Base-by-base conservation (phyloP, 2,113 vertebrate species). In the Rhegmatorhina hoffmannsi region DNA sequence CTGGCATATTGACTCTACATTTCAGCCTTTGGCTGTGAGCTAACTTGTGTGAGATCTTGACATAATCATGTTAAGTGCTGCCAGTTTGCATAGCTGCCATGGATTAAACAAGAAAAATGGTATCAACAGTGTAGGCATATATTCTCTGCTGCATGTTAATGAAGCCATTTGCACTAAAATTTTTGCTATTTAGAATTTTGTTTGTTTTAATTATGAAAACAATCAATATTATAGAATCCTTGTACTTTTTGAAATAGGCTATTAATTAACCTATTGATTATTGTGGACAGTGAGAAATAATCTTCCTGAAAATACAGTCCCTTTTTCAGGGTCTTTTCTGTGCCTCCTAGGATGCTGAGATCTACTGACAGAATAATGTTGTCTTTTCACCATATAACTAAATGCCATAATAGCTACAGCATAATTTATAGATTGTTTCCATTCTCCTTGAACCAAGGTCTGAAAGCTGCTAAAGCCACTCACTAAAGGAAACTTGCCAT, bases 41-140 rank as follows among this genome's bases (percentile, higher is more conserved):
- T 97, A 97, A 97, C 93, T 97, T 96, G 88, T 90, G 94, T 91
- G 72, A 96, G 92, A 97, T 82, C 88, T 97, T 98, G 97, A 97
- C 81, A 89, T 97, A 98, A 98, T 97, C 90, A 89, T 94, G 91
- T 97, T 98, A 97, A 98, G 85, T 95, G 92, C 78, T 97, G 94
- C 97, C 94, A 95, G 78, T 97, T 94, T 96, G 87, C 26, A 1
- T 88, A 86, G 89, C 90, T 96, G 90, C 92, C 83, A 38, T 89
- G 69, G 75, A 95, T 93, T 97, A 90, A 97, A 90, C 77, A 95
- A 96, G 96, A 97, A 96, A 95, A 97, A 96, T 92, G 17, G 47
- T 92, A 95, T 89, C 84, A 96, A 95, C 90, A 68, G 84, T 18
- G 66, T 79, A 95, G 77, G 76, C 74, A 1, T 95, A 28, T 52